A percentile compares a stretch with the other conserved stretches of the same genome.
phyloP scores from a whole-genome alignment of 2,888 invertebrate species.

The Netelia fuscicornis region DNA sequence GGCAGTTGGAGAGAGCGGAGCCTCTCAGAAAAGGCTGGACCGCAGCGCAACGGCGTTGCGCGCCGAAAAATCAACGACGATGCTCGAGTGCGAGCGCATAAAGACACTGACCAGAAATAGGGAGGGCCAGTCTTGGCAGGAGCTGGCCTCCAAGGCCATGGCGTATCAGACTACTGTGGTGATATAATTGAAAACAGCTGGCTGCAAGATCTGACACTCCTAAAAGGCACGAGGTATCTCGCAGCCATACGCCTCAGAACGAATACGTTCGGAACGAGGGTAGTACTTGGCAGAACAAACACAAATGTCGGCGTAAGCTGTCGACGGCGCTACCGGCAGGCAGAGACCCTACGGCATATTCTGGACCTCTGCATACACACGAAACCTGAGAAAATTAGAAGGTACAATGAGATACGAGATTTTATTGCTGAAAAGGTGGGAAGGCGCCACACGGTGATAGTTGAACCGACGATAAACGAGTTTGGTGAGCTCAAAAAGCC shows the following conservation, averaged over 20 bases:
- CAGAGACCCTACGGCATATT: slow-evolving; percentile 79
- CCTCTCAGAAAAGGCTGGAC: too few species aligned
- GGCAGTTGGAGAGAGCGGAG: background rate
- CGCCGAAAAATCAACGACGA: too few species aligned
- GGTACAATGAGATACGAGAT: slow-evolving; percentile 59
- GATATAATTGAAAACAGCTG: slow-evolving; percentile 37
- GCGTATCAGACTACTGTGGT: slow-evolving; percentile 2
- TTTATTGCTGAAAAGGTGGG: background rate
- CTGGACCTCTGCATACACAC: slow-evolving; percentile 71
- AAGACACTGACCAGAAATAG: background rate
- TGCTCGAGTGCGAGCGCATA: too few species aligned
- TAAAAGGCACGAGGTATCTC: background rate
- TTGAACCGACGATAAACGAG: slow-evolving; percentile 47
- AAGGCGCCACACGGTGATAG: slow-evolving; percentile 23
- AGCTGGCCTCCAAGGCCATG: slow-evolving; percentile 15
- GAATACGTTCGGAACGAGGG: slow-evolving; percentile 59
- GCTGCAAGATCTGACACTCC: background rate
- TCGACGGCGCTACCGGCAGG: slow-evolving; percentile 71
- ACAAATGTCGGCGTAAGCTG: slow-evolving; percentile 57
- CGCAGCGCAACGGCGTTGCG: too few species aligned
- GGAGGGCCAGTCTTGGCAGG: background rate
- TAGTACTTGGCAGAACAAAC: slow-evolving; percentile 16
- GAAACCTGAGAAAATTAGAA: slow-evolving; percentile 44
- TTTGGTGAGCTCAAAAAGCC: slow-evolving; percentile 74
- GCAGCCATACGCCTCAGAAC: slow-evolving; percentile 55